A percentile compares a stretch with the other conserved stretches of the same genome.
Conservation (phyloP, 1,140 invertebrate genomes). For the Micrasema longulum region DNA sequence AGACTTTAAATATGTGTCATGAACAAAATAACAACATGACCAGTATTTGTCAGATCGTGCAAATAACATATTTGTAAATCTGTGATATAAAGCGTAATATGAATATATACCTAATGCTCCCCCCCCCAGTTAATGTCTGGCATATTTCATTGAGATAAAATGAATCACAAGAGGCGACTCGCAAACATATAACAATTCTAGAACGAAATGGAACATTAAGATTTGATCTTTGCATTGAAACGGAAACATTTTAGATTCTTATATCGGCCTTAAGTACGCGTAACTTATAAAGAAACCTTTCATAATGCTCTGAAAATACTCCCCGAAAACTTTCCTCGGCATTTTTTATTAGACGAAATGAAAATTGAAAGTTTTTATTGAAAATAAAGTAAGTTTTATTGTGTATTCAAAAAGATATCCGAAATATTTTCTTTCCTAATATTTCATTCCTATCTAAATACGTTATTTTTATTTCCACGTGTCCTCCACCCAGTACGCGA, state of each 20-base stretch:
- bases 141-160: constrained; percentile 41
- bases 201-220: constrained; percentile 49
- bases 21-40: no score
- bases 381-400: no score
- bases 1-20: no score
- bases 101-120: constrained; percentile 17
- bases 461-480: no score
- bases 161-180: constrained; percentile 29
- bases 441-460: no score
- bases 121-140: constrained; percentile 34
- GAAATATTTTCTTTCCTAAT: no score
- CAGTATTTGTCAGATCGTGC: neutral
- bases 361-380: no score
- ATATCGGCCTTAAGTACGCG: constrained; percentile 32
- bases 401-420: no score
- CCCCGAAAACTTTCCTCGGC: neutral
- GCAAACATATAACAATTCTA: constrained; percentile 41
- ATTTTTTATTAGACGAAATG: no score
- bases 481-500: no score
- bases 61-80: constrained; percentile 11
- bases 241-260: constrained; percentile 49
- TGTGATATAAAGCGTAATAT: constrained; percentile 12
- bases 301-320: neutral
- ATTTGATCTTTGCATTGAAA: constrained; percentile 51
- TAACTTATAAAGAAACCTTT: constrained; percentile 9